Evolutionary conservation across 2,113 vertebrate species (phyloP).

Genomic region (Syrmaticus mikado): DNA sequence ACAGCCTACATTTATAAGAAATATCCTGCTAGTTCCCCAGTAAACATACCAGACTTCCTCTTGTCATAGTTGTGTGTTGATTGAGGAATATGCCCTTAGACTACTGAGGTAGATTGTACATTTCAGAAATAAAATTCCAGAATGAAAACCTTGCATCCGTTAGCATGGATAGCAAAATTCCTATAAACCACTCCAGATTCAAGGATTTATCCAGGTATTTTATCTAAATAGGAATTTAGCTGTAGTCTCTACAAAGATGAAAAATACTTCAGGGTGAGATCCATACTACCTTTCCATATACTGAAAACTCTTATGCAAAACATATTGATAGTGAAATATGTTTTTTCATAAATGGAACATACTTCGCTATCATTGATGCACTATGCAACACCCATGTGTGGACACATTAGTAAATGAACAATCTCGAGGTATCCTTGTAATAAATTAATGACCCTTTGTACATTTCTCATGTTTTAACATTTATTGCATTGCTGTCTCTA

Average conservation of each 20-base stretch:
- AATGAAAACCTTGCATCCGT: not conserved
- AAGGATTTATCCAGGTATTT: not conserved
- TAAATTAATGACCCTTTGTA: constrained; percentile 13
- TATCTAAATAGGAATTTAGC: not conserved
- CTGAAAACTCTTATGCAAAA: not conserved
- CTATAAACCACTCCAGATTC: not conserved
- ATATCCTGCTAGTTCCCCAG: not conserved
- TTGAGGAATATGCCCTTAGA: not conserved
- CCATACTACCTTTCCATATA: not conserved
- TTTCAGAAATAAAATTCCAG: not conserved
- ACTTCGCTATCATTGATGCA: not conserved
- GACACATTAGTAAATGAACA: constrained; percentile 33
- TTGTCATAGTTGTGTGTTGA: not conserved
- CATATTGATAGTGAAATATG: not conserved
- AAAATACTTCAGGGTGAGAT: not conserved
- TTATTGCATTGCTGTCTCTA: not conserved
- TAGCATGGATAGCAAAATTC: not conserved
- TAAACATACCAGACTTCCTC: not conserved
- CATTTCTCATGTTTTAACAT: constrained; percentile 3
- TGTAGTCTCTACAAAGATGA: not conserved
- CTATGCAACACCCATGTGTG: not conserved
- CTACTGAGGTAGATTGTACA: not conserved
- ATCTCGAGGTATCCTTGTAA: not conserved
- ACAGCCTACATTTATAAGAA: not conserved
- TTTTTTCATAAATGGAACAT: constrained; percentile 19